Conservation (phyloP, 2,888 invertebrate species). For the Campaea margaritaria region DNA sequence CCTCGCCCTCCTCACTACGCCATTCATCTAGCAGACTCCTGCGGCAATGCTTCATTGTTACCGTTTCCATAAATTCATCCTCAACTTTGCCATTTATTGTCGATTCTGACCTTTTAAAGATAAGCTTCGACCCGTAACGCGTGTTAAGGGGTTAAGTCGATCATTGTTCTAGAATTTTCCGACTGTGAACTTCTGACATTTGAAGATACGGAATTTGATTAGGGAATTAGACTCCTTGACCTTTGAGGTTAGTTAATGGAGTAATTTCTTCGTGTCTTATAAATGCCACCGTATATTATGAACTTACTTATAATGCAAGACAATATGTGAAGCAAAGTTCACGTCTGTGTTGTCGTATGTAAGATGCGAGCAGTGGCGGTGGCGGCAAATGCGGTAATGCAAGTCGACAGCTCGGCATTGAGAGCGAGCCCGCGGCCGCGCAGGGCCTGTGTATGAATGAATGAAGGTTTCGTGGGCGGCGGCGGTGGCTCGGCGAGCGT, state of each 20-base stretch:
- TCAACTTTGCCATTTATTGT: conserved; percentile 77
- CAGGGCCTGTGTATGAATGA: conserved; percentile 79
- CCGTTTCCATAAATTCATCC: conserved; percentile 50
- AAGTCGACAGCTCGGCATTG: conserved; percentile 58
- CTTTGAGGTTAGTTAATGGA: conserved; percentile 23
- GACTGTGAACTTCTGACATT: conserved; percentile 51
- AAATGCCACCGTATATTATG: conserved; percentile 6
- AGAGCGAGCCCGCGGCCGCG: conserved; percentile 68
- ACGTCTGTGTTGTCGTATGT: conserved; percentile 27
- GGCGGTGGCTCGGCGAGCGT: conserved; percentile 56
- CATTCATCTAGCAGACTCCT: conserved; percentile 64
- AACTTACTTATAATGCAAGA: conserved; percentile 5
- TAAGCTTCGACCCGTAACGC: conserved; percentile 64
- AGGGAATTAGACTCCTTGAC: conserved; percentile 32
- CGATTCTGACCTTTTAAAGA: conserved; percentile 68
- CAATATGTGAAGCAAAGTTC: background rate
- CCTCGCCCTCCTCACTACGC: conserved; percentile 41
- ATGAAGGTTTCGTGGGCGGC: conserved; percentile 79
- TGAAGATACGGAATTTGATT: conserved; percentile 24
- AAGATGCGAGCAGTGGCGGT: conserved; percentile 39
- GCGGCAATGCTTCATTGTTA: conserved; percentile 55
- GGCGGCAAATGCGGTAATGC: conserved; percentile 40
- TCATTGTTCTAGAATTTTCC: conserved; percentile 42
- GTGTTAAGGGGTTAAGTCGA: conserved; percentile 42
- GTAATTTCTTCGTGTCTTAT: conserved; percentile 21